These are phyloP conservation scores for Camponotus pennsylvanicus DNA, from an alignment of 1,140 invertebrate species.

Conservation along the genomic window DNA sequence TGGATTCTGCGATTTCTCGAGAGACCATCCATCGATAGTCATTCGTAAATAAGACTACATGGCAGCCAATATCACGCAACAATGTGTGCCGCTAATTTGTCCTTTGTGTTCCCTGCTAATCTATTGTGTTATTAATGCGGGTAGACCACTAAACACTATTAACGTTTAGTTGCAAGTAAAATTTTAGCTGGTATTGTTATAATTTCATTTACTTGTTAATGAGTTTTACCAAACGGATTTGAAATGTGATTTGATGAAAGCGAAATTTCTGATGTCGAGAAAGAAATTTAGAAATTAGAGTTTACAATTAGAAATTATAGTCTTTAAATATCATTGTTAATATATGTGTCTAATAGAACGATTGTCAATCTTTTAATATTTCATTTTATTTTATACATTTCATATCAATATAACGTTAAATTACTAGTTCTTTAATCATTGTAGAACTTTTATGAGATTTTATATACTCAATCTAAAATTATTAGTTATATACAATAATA, in stretches of 20 bases:
- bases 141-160: constrained; percentile 34
- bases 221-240: neutral
- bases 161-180: constrained; percentile 44
- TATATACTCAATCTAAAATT: neutral
- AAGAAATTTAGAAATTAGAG: neutral
- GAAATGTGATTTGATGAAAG: neutral
- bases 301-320: neutral
- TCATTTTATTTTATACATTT: neutral
- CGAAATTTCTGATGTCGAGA: neutral
- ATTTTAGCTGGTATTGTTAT: neutral
- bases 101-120: neutral
- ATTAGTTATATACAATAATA: neutral
- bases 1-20: constrained; percentile 28
- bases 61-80: constrained; percentile 46
- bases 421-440: neutral
- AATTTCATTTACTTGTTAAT: constrained; percentile 11
- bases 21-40: neutral
- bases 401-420: neutral
- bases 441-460: neutral
- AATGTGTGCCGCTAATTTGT: constrained; percentile 13
- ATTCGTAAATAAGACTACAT: neutral
- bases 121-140: neutral
- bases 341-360: neutral
- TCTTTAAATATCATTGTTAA: neutral
- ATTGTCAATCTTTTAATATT: neutral